A percentile compares a stretch with the other conserved stretches of the same genome.
Conservation (phyloP, 2,888 invertebrate genomes). For the Chaetogeoica ovagalla region DNA sequence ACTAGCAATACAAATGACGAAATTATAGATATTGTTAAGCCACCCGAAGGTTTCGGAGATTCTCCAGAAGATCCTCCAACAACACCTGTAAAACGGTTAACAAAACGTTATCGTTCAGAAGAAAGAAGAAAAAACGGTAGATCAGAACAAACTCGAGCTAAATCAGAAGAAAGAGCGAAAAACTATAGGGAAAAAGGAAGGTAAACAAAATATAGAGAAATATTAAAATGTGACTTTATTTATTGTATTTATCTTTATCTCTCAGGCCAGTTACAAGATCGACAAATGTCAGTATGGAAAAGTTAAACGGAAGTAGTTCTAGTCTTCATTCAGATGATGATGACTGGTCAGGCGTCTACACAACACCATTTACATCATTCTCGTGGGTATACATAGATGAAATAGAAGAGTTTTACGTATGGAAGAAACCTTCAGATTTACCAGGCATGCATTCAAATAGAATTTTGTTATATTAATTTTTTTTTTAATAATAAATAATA, state of each 20-base stretch:
- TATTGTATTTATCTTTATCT: neutral
- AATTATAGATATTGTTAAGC: constrained; percentile 74
- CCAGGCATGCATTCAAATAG: constrained; percentile 19
- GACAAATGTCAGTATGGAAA: constrained; percentile 73
- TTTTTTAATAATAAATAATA: neutral
- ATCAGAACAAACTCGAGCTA: constrained; percentile 73
- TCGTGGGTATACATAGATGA: constrained; percentile 79
- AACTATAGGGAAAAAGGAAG: constrained; percentile 61
- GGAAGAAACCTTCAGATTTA: constrained; percentile 42
- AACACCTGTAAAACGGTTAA: constrained; percentile 64
- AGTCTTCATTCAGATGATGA: constrained; percentile 65
- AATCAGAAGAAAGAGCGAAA: constrained; percentile 77
- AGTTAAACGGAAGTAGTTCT: constrained; percentile 61
- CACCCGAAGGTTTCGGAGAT: constrained; percentile 86
- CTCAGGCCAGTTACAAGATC: constrained; percentile 63
- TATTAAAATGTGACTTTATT: neutral
- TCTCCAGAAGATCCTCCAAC: constrained; percentile 66
- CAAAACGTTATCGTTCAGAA: constrained; percentile 78
- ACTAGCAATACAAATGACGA: constrained; percentile 27
- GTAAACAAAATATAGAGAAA: constrained; percentile 1
- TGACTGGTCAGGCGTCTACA: constrained; percentile 67
- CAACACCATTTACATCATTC: constrained; percentile 72
- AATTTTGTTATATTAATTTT: neutral
- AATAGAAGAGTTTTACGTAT: constrained; percentile 63
- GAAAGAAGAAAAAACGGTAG: constrained; percentile 71